Evolutionary conservation across 2,113 vertebrate species (phyloP).

Genomic region (Odontophorus gujanensis): DNA sequence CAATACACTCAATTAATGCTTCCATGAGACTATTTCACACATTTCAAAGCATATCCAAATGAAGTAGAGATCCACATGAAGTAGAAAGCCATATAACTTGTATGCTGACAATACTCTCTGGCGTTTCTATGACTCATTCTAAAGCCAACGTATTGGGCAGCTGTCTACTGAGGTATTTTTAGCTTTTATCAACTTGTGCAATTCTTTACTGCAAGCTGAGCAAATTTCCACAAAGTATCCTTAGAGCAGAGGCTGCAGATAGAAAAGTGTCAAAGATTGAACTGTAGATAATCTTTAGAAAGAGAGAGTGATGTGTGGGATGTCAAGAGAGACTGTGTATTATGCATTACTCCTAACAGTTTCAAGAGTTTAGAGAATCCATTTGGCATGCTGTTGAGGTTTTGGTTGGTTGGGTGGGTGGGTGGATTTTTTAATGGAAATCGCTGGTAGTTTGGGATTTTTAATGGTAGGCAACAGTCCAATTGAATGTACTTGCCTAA

Average conservation of each 20-base stretch:
- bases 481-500: not conserved
- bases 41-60: not conserved
- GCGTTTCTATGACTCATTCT: slow-evolving; percentile 40
- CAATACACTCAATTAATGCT: not conserved
- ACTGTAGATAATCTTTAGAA: not conserved
- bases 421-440: not conserved
- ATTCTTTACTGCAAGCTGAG: slow-evolving; percentile 47
- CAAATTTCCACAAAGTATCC: slow-evolving; percentile 14
- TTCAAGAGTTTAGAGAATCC: not conserved
- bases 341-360: not conserved
- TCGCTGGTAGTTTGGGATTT: not conserved
- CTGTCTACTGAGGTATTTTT: slow-evolving; percentile 54
- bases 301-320: not conserved
- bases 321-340: not conserved
- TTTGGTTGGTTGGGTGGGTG: not conserved
- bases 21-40: not conserved
- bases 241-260: not conserved
- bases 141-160: slow-evolving; percentile 32
- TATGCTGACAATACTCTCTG: not conserved
- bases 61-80: slow-evolving; percentile 32
- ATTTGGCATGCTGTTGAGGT: not conserved
- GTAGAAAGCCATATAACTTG: not conserved
- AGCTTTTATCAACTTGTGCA: slow-evolving; percentile 35
- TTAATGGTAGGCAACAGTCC: not conserved
- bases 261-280: not conserved